Evolutionary conservation across 2,888 invertebrate species (phyloP).

Genomic region (Papilio demoleus): DNA sequence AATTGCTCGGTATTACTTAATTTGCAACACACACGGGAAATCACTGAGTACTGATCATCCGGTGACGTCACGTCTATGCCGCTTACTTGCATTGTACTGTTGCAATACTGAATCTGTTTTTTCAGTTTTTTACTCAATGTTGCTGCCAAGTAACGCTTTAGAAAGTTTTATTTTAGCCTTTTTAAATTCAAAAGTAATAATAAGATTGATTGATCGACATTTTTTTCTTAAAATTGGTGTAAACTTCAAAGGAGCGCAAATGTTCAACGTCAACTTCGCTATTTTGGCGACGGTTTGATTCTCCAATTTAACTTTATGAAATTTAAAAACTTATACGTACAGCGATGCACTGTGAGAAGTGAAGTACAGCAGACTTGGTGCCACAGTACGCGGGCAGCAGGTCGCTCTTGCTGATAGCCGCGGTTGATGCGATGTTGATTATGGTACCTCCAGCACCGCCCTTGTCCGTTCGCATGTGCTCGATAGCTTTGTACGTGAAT

Average conservation of each 20-base stretch:
- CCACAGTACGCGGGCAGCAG: conserved; percentile 67
- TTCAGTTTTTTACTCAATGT: conserved; percentile 21
- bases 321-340: conserved; percentile 49
- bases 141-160: too few relatives aligned
- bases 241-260: too few relatives aligned
- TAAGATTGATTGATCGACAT: too few relatives aligned
- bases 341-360: conserved; percentile 66
- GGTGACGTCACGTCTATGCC: conserved; percentile 24
- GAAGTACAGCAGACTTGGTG: conserved; percentile 69
- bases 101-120: conserved; percentile 25
- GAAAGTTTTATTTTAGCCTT: too few relatives aligned
- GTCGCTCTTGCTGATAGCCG: conserved; percentile 61
- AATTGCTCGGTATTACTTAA: conserved; percentile 8
- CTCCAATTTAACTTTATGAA: too few relatives aligned
- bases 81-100: conserved; percentile 6
- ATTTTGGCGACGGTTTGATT: too few relatives aligned
- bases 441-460: conserved; percentile 70
- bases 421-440: conserved; percentile 69
- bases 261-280: too few relatives aligned
- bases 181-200: too few relatives aligned
- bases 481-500: conserved; percentile 66
- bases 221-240: too few relatives aligned
- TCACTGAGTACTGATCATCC: conserved; percentile 29
- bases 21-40: conserved; percentile 27
- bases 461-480: conserved; percentile 66